phyloP scores from a whole-genome alignment of 1,140 invertebrate genomes.

The Acromyrmex charruanus region DNA sequence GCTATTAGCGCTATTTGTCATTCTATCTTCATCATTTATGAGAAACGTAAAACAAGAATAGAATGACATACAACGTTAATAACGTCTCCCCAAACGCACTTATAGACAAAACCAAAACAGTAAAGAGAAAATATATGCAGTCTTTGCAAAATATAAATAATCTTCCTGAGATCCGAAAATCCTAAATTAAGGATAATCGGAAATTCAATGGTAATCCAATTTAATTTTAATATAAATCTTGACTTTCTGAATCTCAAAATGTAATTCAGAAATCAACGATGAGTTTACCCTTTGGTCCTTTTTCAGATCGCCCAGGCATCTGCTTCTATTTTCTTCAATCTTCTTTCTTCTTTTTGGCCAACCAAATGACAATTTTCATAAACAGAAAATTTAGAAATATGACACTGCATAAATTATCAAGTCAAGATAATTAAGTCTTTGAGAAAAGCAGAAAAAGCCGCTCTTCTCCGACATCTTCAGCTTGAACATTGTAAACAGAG shows the following conservation, averaged over 20 bases:
- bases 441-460: not conserved
- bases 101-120: not conserved
- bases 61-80: no score
- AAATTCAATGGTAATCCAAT: not conserved
- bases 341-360: constrained; percentile 26
- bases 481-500: constrained; percentile 4
- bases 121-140: not conserved
- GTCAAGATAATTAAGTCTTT: not conserved
- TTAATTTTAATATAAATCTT: not conserved
- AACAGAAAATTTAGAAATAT: constrained; percentile 14
- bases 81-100: no score
- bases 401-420: constrained; percentile 13
- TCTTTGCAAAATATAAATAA: constrained; percentile 1
- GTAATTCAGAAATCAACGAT: not conserved
- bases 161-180: constrained; percentile 35
- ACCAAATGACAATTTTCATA: not conserved
- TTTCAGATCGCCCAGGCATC: not conserved
- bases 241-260: constrained; percentile 34
- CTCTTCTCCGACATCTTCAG: not conserved
- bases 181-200: constrained; percentile 36
- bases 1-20: no score
- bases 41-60: no score
- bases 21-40: no score
- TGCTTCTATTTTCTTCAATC: constrained; percentile 43
- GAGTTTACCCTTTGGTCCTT: not conserved